phyloP scores from a whole-genome alignment of 2,888 invertebrate species.

The Geophilus truncorum region DNA sequence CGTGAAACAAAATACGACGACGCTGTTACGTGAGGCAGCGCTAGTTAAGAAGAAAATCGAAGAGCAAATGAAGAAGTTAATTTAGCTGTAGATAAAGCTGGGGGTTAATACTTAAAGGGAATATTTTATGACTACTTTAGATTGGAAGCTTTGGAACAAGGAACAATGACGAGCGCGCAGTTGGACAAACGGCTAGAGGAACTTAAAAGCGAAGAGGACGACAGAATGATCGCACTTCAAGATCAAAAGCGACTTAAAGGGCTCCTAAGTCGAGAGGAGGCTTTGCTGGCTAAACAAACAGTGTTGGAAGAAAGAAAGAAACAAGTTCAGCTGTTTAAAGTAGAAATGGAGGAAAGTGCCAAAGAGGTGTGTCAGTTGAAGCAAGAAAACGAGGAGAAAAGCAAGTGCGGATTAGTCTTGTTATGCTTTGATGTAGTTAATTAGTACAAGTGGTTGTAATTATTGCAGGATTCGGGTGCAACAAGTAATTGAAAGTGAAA shows the following conservation, averaged over 20 bases:
- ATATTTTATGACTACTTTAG: background rate
- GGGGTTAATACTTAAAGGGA: background rate
- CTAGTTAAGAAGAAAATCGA: background rate
- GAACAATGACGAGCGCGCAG: background rate
- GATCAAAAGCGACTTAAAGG: background rate
- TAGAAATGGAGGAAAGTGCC: background rate
- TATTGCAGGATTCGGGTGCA: background rate
- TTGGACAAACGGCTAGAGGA: background rate
- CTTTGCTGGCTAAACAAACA: background rate
- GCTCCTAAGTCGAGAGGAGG: background rate
- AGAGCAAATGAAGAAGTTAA: slow-evolving; percentile 10
- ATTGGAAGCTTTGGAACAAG: background rate
- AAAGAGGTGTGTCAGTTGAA: background rate
- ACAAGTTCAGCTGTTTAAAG: background rate
- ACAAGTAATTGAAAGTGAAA: background rate
- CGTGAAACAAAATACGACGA: background rate
- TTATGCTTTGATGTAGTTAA: background rate
- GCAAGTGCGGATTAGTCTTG: background rate
- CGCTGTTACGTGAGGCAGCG: background rate
- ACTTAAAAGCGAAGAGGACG: background rate
- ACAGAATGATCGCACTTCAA: background rate
- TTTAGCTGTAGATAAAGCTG: too few species aligned
- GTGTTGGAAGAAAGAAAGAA: background rate
- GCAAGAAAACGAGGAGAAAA: background rate
- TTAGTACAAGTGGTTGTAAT: background rate